phyloP scores from a whole-genome alignment of 1,140 invertebrate genomes.

The Bemisia tabaci region DNA sequence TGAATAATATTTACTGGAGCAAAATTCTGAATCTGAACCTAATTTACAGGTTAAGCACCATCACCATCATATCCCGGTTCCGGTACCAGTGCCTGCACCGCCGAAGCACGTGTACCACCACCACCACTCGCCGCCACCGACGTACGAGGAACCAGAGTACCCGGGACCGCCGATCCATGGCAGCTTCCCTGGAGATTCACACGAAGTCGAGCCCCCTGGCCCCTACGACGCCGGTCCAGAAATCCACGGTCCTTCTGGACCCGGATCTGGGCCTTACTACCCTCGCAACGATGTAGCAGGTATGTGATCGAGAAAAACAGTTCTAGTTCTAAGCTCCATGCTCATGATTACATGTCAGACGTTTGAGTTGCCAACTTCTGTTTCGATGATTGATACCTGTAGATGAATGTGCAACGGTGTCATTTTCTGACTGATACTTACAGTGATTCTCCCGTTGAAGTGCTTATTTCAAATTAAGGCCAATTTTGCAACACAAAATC shows the following conservation, averaged over 20 bases:
- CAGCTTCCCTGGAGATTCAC: not conserved
- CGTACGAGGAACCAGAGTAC: slow-evolving; percentile 13
- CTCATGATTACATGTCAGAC: no score
- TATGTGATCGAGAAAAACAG: not conserved
- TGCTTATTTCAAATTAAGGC: not conserved
- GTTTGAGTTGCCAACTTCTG: no score
- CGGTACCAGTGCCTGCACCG: slow-evolving; percentile 31
- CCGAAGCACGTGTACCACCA: slow-evolving; percentile 17
- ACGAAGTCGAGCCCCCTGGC: not conserved
- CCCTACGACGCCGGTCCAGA: slow-evolving; percentile 3
- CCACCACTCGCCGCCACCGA: slow-evolving; percentile 21
- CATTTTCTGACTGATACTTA: not conserved
- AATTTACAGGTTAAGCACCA: slow-evolving; percentile 36
- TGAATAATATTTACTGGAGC: no score
- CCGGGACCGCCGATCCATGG: not conserved
- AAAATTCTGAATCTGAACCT: no score
- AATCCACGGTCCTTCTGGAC: slow-evolving; percentile 7
- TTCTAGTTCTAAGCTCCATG: no score
- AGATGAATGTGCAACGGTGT: no score
- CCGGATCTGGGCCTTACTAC: slow-evolving; percentile 8
- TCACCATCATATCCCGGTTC: slow-evolving; percentile 39
- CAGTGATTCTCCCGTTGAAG: not conserved
- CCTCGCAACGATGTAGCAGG: slow-evolving; percentile 13
- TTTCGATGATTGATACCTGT: no score
- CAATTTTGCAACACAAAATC: not conserved